Conservation (phyloP, 2,888 invertebrate genomes). For the Ochropacha duplaris region DNA sequence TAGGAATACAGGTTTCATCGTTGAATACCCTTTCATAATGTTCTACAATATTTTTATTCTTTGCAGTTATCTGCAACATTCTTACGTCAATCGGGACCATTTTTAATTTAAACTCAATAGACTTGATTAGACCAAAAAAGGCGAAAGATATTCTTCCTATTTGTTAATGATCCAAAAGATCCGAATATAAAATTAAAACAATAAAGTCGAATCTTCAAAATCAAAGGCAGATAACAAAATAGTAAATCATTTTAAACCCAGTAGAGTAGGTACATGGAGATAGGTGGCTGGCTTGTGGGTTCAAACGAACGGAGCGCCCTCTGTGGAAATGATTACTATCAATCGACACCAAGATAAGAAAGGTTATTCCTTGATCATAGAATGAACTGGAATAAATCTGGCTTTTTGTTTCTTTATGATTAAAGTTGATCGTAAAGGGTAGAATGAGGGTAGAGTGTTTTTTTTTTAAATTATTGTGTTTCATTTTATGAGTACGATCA, state of each 20-base stretch:
- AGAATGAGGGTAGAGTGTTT: too few relatives aligned
- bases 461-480: too few relatives aligned
- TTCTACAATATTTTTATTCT: too few relatives aligned
- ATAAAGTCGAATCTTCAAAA: neutral
- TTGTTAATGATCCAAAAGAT: too few relatives aligned
- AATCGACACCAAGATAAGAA: neutral
- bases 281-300: neutral
- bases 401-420: neutral
- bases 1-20: neutral
- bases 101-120: too few relatives aligned
- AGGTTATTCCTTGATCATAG: neutral
- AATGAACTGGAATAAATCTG: neutral
- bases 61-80: too few relatives aligned
- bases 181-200: neutral
- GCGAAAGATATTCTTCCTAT: too few relatives aligned
- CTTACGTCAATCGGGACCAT: too few relatives aligned
- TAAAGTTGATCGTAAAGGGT: neutral
- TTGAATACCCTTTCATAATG: too few relatives aligned
- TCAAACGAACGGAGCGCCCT: neutral
- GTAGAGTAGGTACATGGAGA: neutral
- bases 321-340: neutral
- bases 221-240: neutral
- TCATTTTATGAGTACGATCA: too few relatives aligned
- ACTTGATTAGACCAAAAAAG: too few relatives aligned
- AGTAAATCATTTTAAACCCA: neutral